Evolutionary conservation across 2,113 vertebrate genomes (phyloP).

Genomic region (Chaetops frenatus): DNA sequence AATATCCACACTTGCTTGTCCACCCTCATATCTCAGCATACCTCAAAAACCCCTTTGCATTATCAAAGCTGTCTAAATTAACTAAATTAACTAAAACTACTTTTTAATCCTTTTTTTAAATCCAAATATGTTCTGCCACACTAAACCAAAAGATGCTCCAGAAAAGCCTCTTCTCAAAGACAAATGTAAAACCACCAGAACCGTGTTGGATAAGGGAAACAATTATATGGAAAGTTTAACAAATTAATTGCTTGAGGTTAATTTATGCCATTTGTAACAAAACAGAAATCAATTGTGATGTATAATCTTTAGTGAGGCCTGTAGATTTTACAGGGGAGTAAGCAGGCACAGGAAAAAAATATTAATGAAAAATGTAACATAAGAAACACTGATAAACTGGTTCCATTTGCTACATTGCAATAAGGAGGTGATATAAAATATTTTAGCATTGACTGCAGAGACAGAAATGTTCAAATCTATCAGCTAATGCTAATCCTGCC

Average conservation of each 20-base stretch:
- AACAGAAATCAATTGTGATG: not conserved
- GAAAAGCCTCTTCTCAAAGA: not conserved
- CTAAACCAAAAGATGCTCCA: not conserved
- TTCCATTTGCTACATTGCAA: not conserved
- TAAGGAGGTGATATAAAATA: not conserved
- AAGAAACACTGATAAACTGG: not conserved
- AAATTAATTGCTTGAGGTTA: not conserved
- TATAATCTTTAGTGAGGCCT: not conserved
- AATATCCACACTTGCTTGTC: not conserved
- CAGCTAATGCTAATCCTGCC: not conserved
- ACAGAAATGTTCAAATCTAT: not conserved
- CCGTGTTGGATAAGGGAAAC: not conserved
- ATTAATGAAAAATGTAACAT: not conserved
- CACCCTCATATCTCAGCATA: not conserved
- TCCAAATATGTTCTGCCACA: not conserved
- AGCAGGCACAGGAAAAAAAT: not conserved
- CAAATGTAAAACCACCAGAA: not conserved
- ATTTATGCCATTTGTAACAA: not conserved
- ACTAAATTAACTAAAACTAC: not conserved
- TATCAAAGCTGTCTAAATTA: not conserved
- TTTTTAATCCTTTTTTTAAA: not conserved
- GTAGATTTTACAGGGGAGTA: not conserved
- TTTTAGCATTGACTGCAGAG: not conserved
- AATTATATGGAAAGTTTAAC: not conserved
- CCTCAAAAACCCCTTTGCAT: not conserved